A percentile compares a stretch with the other conserved stretches of the same genome.
These are phyloP conservation scores for Microtus montanus DNA, from an alignment of 2,113 vertebrate species.

Conservation along the genomic window DNA sequence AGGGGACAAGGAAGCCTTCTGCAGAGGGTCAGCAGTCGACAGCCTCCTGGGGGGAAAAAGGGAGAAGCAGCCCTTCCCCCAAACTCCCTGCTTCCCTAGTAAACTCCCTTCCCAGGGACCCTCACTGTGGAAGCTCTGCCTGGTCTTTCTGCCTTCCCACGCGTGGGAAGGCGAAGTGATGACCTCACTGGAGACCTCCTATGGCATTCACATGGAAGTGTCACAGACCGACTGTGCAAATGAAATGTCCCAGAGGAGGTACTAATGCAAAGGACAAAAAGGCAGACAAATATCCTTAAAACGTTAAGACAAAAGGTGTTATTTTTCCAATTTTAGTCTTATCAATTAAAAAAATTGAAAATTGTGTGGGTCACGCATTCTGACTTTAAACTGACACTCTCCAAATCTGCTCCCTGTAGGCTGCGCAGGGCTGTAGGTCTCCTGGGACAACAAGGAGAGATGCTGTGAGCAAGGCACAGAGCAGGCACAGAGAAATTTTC, in stretches of 20 bases:
- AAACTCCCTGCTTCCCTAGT: accelerated
- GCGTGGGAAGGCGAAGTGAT: accelerated
- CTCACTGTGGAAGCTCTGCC: neutral
- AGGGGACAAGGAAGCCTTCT: too few relatives aligned
- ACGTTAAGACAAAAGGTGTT: neutral
- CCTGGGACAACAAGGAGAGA: too few relatives aligned
- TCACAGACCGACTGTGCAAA: conserved; percentile 2
- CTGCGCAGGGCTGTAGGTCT: neutral
- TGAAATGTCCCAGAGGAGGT: neutral
- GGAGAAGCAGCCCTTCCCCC: neutral
- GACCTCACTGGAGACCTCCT: neutral
- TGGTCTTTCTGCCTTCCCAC: too few relatives aligned
- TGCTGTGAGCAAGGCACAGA: neutral
- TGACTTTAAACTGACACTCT: neutral
- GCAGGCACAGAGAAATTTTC: neutral
- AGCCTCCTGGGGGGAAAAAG: neutral
- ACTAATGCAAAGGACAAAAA: neutral
- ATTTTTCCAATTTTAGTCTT: neutral
- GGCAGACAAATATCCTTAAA: neutral
- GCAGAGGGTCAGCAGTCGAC: neutral
- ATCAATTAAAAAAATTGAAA: conserved; percentile 55
- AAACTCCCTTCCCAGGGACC: too few relatives aligned
- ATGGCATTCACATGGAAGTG: neutral
- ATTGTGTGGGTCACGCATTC: neutral
- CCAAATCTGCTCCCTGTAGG: neutral